phyloP scores from a whole-genome alignment of 2,888 invertebrate species.

The Tuta absoluta region DNA sequence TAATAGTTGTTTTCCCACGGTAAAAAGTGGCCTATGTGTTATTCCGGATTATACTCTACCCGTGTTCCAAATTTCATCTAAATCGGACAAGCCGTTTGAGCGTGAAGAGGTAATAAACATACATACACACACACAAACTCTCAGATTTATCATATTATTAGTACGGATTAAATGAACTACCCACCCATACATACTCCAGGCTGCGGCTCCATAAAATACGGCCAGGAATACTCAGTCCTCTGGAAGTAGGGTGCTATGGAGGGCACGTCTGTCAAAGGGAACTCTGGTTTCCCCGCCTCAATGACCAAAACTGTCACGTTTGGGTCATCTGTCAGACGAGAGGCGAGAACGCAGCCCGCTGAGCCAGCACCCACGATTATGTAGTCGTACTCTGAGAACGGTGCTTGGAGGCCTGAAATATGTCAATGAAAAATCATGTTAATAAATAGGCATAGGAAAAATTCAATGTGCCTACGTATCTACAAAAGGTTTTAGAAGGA shows the following conservation, averaged over 20 bases:
- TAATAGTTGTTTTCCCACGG: too few species aligned
- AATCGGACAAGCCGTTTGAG: too few species aligned
- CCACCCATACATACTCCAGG: slow-evolving; percentile 73
- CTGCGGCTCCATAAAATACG: slow-evolving; percentile 82
- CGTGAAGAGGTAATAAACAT: background rate
- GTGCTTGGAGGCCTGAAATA: slow-evolving; percentile 57
- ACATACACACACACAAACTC: background rate
- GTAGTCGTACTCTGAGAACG: slow-evolving; percentile 77
- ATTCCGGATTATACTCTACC: too few species aligned
- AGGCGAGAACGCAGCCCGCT: slow-evolving; percentile 79
- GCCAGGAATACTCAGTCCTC: slow-evolving; percentile 82
- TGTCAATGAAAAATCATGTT: background rate
- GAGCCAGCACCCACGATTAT: slow-evolving; percentile 82
- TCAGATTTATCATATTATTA: too few species aligned
- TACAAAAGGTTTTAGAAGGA: too few species aligned
- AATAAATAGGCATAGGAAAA: too few species aligned
- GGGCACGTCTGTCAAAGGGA: slow-evolving; percentile 76
- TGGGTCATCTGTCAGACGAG: slow-evolving; percentile 70
- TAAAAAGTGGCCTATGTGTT: too few species aligned
- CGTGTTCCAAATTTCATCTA: too few species aligned
- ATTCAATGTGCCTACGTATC: too few species aligned
- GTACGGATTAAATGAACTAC: background rate
- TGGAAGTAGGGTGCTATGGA: slow-evolving; percentile 80
- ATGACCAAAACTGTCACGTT: slow-evolving; percentile 82
- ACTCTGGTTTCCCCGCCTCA: slow-evolving; percentile 77